These are phyloP conservation scores for Ichneumoninae sp. DNA, from an alignment of 2,888 invertebrate genomes.

Conservation along the genomic window DNA sequence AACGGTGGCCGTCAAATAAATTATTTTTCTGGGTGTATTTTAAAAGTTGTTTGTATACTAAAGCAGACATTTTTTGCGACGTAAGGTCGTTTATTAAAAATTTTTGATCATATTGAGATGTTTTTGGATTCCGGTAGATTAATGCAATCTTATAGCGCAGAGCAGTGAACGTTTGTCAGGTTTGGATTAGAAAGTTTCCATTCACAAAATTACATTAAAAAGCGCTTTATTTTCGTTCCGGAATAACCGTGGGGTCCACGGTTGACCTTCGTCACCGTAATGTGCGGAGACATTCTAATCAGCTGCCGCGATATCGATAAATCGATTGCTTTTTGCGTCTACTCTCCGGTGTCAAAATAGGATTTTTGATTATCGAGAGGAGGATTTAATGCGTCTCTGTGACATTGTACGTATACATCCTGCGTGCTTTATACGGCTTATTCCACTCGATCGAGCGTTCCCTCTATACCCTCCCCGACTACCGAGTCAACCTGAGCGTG, in stretches of 20 bases:
- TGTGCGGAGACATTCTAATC: neutral
- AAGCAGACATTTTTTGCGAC: too few species aligned
- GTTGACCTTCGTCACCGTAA: neutral
- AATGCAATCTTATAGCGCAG: too few species aligned
- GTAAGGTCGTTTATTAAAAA: too few species aligned
- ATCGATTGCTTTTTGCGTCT: conserved; percentile 4
- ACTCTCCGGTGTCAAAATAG: conserved; percentile 34
- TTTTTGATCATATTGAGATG: too few species aligned
- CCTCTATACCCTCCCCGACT: conserved; percentile 41
- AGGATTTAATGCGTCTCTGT: conserved; percentile 22
- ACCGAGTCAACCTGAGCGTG: conserved; percentile 56
- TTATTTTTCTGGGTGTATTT: too few species aligned
- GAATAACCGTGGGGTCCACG: neutral
- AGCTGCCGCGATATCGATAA: neutral
- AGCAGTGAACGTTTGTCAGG: too few species aligned
- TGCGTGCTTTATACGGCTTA: conserved; percentile 60
- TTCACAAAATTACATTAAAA: neutral
- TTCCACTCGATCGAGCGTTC: conserved; percentile 70
- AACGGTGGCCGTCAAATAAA: too few species aligned
- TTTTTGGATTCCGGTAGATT: too few species aligned
- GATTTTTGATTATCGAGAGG: conserved; percentile 17
- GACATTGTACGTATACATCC: conserved; percentile 49
- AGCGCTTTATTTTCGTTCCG: neutral
- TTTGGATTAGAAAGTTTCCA: too few species aligned
- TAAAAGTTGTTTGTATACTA: too few species aligned